Evolutionary conservation across 1,140 invertebrate species (phyloP).

Genomic region (Calephelis virginiensis): DNA sequence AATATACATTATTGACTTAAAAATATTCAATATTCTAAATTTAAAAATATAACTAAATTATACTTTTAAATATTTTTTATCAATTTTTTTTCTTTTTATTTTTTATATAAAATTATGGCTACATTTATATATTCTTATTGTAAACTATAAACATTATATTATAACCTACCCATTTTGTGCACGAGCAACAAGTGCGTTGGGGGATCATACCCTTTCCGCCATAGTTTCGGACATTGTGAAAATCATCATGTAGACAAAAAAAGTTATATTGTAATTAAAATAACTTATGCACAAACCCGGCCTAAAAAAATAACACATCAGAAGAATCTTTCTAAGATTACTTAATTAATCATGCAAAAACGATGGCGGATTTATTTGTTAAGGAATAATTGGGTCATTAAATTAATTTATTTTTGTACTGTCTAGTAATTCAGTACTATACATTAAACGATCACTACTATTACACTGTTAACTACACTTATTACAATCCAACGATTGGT

Average conservation of each 20-base stretch:
- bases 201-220: constrained; percentile 63
- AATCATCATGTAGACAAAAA: constrained; percentile 54
- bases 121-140: not conserved
- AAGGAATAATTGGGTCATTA: not conserved
- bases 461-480: not conserved
- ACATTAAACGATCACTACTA: not conserved
- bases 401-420: too few relatives aligned
- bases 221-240: constrained; percentile 72
- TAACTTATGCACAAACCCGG: constrained; percentile 46
- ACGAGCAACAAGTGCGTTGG: constrained; percentile 55
- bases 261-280: not conserved
- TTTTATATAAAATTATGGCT: constrained; percentile 9
- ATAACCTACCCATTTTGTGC: constrained; percentile 32
- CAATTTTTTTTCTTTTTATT: constrained; percentile 12
- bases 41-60: not conserved
- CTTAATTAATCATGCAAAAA: not conserved
- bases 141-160: constrained; percentile 5
- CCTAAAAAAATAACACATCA: constrained; percentile 10
- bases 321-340: too few relatives aligned
- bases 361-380: not conserved
- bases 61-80: not conserved
- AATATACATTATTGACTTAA: too few relatives aligned
- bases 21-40: too few relatives aligned
- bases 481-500: not conserved
- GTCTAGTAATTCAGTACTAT: not conserved